Evolutionary conservation across 2,888 invertebrate species (phyloP), one percentile per base, ranked within the genome.

Genomic region (Melanostoma scalare): DNA sequence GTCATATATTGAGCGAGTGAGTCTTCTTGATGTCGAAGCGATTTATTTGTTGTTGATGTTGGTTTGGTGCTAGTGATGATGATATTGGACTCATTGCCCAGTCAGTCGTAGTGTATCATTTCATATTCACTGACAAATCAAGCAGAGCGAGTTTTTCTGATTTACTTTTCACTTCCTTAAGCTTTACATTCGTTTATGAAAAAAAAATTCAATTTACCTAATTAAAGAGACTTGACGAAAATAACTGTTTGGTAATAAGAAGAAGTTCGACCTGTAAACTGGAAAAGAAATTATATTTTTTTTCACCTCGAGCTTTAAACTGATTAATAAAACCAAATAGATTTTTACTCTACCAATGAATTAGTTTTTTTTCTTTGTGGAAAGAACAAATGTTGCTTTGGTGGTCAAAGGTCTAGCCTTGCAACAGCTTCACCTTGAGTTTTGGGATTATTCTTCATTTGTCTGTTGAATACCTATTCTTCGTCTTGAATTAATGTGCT

Each of bases 81-180:
- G 81, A 72, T 81, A 77, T 72, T 77, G 77, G 67, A 55, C 71
- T 72, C 33, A 61, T 68, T 72, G 72, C n/a, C 38, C 60, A 72
- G 36, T 68, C 65, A 61, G 30, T 55, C 72, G 30, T 65, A 50
- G 6, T 9, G 40, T 77, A 55, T 77, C 61, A 20, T 20, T 20
- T 20, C 20, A 38, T 68, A 77, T 81, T 80, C 20, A 52, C 38
- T 61, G 53, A 81, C 60, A 72, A 38, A 72, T 77, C 77, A 81
- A 68, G 61, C 61, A 61, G 76, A 76, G 42, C 76, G 48, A 53
- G 38, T 76, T 71, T 72, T 9, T 10, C 9, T 1, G 36, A 5
- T 31, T 9, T 46, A 9, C 4, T 38, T 36, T 30, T 20, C 2
- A 40, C 69, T 60, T 71, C 40, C 61, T 36, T 48, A 4, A 36